Base-by-base conservation (phyloP, 2,888 invertebrate species). In the Drosophila quasianomalipes region DNA sequence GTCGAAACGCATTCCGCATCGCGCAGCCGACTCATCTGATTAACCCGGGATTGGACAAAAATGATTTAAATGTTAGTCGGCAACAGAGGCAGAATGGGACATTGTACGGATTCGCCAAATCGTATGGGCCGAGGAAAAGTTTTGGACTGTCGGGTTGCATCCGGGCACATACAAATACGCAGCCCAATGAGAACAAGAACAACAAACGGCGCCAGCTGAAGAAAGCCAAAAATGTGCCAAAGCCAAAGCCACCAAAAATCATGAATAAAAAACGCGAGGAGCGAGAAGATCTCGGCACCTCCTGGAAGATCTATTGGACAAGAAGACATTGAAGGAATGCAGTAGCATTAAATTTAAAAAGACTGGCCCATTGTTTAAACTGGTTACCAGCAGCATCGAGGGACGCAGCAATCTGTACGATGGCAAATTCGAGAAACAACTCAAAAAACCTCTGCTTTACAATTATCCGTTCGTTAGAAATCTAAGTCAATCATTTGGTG, bases 361-460 rank as follows among this genome's bases (percentile, higher is more conserved):
- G 44, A 66, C 9, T 4, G 31, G 79, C 0, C 76, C 76, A n/a
- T 31, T 78, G 6, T 63, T 39, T n/a, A 58, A 73, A 28, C 16
- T 76, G 31, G 73, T 76, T 10, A n/a, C 60, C 3, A 63, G 37
- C n/a, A 73, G 44, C 39, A 7, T 52, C n/a, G 73, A 78, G 33
- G 53, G 64, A 12, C 76, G 76, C 9, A 61, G 39, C 26, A 53
- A 41, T 16, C 33, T 76, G n/a, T 52, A 61, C 10, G 30, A 30
- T 1, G 19, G 16, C 1, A 19, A 33, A 14, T 76, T 78, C 9
- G 39, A 47, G 3, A 61, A 68, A 30, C 64, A 73, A 10, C 51
- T 76, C 3, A 47, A 62, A 12, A 54, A n/a, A 16, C 76, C 76
- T 5, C 22, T 26, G 12, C 37, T 73, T 6, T 63, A 22, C 0